Evolutionary conservation across 92 coral and sea anemone genomes (phyloP).

Genomic region (Parazoanthus darwini): DNA sequence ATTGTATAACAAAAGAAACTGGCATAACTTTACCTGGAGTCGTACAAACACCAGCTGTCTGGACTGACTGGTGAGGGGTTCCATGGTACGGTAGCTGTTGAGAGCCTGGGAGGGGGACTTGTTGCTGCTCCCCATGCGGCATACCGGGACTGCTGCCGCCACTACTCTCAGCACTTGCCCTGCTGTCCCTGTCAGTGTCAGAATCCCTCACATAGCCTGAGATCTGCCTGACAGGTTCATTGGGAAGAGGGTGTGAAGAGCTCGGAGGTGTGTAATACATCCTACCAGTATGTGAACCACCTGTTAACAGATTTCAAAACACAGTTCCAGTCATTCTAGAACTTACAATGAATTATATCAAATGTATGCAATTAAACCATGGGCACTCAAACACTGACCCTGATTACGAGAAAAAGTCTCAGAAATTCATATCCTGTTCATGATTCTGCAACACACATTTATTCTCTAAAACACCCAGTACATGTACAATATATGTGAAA

Average conservation of each 20-base stretch:
- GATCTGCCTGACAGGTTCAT: constrained; percentile 13
- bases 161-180: constrained; percentile 37
- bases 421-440: too few species aligned
- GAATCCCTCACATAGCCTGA: constrained; percentile 21
- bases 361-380: too few species aligned
- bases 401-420: too few species aligned
- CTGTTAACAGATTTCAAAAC: background rate
- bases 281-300: constrained; percentile 33
- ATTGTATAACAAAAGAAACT: too few species aligned
- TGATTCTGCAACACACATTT: too few species aligned
- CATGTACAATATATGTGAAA: too few species aligned
- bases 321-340: background rate
- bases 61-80: constrained; percentile 37
- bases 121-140: constrained; percentile 16
- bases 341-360: too few species aligned
- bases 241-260: constrained; percentile 17
- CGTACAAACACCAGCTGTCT: constrained; percentile 32
- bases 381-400: too few species aligned
- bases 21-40: constrained; percentile 21
- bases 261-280: constrained; percentile 21
- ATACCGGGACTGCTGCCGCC: constrained; percentile 30
- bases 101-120: background rate
- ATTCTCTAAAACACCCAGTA: too few species aligned
- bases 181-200: constrained; percentile 26
- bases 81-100: constrained; percentile 19